These are phyloP conservation scores for Thamnophis sirtalis DNA, from an alignment of 2,113 vertebrate species.

Conservation along the genomic window DNA sequence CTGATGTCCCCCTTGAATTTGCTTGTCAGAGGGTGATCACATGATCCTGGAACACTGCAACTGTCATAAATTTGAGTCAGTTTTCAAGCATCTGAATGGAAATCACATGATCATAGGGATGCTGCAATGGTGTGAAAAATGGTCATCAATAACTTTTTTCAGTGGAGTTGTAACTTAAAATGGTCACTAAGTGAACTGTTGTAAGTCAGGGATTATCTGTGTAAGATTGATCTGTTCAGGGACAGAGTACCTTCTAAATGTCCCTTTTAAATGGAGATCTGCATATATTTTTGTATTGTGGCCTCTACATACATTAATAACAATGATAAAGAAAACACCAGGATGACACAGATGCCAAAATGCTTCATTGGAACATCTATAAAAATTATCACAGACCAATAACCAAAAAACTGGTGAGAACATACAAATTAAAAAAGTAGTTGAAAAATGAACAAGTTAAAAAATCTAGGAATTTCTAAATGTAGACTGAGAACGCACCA, in stretches of 20 bases:
- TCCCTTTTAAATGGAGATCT: background rate
- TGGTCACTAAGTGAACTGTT: background rate
- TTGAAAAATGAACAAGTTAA: background rate
- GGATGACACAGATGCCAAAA: background rate
- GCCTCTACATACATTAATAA: background rate
- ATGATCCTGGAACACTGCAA: background rate
- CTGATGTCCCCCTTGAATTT: background rate
- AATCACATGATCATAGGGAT: background rate
- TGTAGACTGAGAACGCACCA: background rate
- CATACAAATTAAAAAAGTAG: background rate
- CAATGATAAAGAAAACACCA: background rate
- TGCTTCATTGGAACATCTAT: background rate
- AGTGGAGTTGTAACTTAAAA: background rate
- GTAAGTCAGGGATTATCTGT: background rate
- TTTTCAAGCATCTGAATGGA: background rate
- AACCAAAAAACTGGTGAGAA: background rate
- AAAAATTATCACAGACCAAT: background rate
- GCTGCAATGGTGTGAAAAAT: background rate
- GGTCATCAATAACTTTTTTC: background rate
- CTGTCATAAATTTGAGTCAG: background rate
- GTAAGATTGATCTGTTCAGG: background rate
- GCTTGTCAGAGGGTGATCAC: background rate
- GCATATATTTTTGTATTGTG: background rate
- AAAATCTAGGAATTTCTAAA: background rate
- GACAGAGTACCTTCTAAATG: background rate